Percentiles rank a stretch among this genome's conserved stretches.
Evolutionary conservation across 2,113 vertebrate genomes (phyloP).

Genomic region (Antennarius striatus): DNA sequence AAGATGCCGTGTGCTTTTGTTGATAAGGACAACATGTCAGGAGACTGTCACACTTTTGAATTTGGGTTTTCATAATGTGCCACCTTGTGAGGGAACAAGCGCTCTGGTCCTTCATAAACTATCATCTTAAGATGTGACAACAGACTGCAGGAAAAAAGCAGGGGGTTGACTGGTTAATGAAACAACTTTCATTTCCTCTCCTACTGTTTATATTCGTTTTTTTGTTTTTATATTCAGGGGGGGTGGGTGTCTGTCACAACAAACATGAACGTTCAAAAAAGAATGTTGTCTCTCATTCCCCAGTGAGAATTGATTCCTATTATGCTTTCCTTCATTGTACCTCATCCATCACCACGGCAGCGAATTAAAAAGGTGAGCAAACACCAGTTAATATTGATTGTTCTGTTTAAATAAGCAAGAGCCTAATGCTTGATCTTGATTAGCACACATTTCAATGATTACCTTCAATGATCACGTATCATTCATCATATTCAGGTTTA

Average conservation of each 20-base stretch:
- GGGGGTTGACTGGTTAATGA: constrained; percentile 47
- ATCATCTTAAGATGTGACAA: constrained; percentile 23
- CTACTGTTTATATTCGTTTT: constrained; percentile 26
- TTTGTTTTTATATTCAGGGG: neutral
- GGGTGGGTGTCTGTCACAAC: no score
- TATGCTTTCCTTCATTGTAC: constrained; percentile 3
- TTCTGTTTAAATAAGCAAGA: neutral
- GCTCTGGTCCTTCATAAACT: constrained; percentile 11
- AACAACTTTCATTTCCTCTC: constrained; percentile 58
- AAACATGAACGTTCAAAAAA: neutral
- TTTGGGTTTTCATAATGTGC: constrained; percentile 32
- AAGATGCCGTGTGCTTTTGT: neutral
- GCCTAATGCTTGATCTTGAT: neutral
- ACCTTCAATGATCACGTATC: neutral
- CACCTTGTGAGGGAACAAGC: constrained; percentile 38
- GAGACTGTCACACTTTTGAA: constrained; percentile 23
- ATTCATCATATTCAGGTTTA: no score
- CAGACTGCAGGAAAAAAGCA: constrained; percentile 32
- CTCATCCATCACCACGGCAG: neutral
- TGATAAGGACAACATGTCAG: constrained; percentile 24
- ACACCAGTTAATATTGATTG: neutral
- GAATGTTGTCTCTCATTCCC: constrained; percentile 21
- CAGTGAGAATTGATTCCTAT: constrained; percentile 7
- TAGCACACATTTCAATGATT: neutral
- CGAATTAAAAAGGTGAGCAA: constrained; percentile 9